Base-by-base conservation (phyloP, 2,113 vertebrate genomes). In the Cinclus mexicanus region DNA sequence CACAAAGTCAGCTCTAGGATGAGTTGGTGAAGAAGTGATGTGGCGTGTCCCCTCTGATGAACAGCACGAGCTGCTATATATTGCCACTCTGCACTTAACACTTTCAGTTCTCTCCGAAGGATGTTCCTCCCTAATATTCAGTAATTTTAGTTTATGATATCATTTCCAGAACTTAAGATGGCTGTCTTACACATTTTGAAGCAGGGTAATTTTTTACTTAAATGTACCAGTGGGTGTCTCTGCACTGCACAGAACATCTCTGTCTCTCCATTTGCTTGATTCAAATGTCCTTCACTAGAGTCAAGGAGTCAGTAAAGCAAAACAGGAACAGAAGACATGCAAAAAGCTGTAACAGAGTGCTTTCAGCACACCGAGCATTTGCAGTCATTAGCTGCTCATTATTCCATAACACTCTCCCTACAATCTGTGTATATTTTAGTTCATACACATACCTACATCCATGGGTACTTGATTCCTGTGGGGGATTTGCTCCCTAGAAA, bases 111-210 rank as follows among this genome's bases (percentile, higher is more conserved):
- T 70, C 63, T 78, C 39, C 56, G 22, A 86, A 90, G 61, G n/a
- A 29, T 49, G 5, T 71, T 82, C 5, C 20, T 92, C 17, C 37
- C 6, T 71, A n/a, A 55, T 1, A 3, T 24, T 74, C 57, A n/a
- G 31, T 56, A 60, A 75, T 85, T 85, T 55, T 53, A 56, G 10
- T 69, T 75, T 67, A 35, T 7, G 0, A 18, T 87, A 89, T 86
- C 42, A 10, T 60, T 93, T 80, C 86, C 88, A 90, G 78, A 87
- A 95, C 77, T 96, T 92, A 97, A 97, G 88, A 97, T 96, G 94
- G 95, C 96, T 95, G 93, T 93, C 83, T 57, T 47, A n/a, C 52
- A 33, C 41, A 8, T 93, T 90, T 89, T 78, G 64, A 92, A 59
- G 35, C 56, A 83, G 69, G 7, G 12, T 47, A 49, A 31, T 69